A percentile compares a stretch with the other conserved stretches of the same genome.
These are phyloP conservation scores for Salminus brasiliensis DNA, from an alignment of 2,113 vertebrate species.

Conservation along the genomic window DNA sequence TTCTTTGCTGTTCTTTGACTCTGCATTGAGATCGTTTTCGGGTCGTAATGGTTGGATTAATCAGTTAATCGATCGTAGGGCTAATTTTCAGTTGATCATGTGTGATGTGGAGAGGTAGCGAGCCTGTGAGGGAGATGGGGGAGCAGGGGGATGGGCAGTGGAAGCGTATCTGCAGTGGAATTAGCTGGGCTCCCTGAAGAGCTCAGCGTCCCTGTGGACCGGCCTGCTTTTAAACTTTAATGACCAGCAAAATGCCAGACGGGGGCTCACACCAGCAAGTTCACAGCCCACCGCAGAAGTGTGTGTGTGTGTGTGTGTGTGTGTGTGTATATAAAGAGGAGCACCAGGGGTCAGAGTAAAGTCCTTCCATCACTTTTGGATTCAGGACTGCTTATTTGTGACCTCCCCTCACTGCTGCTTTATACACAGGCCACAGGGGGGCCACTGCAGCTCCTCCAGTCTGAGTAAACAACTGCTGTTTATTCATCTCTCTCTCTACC, in stretches of 20 bases:
- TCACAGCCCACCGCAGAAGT: constrained; percentile 59
- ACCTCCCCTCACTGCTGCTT: neutral
- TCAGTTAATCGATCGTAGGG: too few relatives aligned
- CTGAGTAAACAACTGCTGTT: neutral
- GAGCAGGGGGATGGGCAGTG: constrained; percentile 56
- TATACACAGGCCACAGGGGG: neutral
- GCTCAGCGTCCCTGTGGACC: constrained; percentile 53
- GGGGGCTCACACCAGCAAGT: constrained; percentile 50
- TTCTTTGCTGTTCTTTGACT: too few relatives aligned
- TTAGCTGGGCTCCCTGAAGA: constrained; percentile 61
- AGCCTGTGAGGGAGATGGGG: constrained; percentile 23
- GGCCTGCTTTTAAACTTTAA: constrained; percentile 73
- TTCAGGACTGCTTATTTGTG: constrained; percentile 27
- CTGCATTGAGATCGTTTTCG: too few relatives aligned
- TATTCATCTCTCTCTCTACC: neutral
- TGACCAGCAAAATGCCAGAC: constrained; percentile 69
- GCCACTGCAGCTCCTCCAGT: neutral
- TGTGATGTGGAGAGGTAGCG: too few relatives aligned
- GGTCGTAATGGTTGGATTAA: too few relatives aligned
- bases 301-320: constrained; percentile 37
- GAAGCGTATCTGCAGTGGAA: constrained; percentile 41
- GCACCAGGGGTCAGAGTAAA: neutral
- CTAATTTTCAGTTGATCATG: too few relatives aligned
- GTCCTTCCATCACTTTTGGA: neutral
- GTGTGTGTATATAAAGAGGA: constrained; percentile 24